Base-by-base conservation (phyloP, 2,797 vertebrate genomes). In the Adelosebastes latens region DNA sequence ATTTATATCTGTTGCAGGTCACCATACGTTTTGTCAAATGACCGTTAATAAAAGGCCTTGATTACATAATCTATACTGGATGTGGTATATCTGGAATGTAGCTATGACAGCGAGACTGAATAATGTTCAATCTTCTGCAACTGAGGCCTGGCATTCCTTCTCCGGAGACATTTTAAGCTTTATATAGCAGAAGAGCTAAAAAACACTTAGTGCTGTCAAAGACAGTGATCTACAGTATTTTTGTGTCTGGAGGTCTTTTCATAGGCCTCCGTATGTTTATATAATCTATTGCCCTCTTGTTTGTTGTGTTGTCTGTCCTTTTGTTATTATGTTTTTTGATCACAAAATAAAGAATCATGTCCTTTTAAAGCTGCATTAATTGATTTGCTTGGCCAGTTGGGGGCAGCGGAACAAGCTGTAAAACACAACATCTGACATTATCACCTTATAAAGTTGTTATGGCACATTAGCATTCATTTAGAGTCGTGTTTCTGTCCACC, bases 381-480 rank as follows among this genome's bases (percentile, higher is more conserved):
- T n/a, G 74, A 75, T 79, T 76, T 70, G 59, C 42, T 63, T 36
- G 9, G n/a, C 36, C 53, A 75, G 77, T 66, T 29, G 20, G 34
- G 24, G 18, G 13, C 53, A 71, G 32, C 27, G 12, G 42, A 70
- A 73, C 34, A 76, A 75, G 53, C 46, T 69, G 46, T 75, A 72
- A 69, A 90, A 85, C 77, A 82, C 63, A 79, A 20, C 49, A 71
- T 79, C 66, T 74, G 65, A 72, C 53, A 77, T 76, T 61, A 71
- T 69, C 52, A 65, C 14, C 63, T 77, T 64, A 31, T 58, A 75
- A 80, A 80, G 56, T 70, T 76, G 18, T 71, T 46, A 53, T 34
- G 11, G 65, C 69, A 59, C 66, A n/a, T 66, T 39, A 52, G n/a
- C 68, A 72, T 75, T 72, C 24, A 79, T 77, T 49, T 71, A 8